Evolutionary conservation across 2,113 vertebrate species (phyloP).

Genomic region (Clupea harengus): DNA sequence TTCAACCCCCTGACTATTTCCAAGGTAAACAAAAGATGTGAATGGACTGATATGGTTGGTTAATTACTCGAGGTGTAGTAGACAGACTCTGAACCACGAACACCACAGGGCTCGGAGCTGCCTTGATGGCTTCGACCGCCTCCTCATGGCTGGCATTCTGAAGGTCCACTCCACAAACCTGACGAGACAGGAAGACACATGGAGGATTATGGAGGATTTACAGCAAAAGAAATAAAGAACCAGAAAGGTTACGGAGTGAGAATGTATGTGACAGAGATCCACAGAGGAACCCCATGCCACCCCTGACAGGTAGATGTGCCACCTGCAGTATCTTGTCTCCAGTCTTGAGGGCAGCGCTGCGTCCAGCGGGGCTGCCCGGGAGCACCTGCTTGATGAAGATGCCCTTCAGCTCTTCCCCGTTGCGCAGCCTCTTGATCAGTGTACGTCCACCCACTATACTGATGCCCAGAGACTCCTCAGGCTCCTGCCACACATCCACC

Average conservation of each 20-base stretch:
- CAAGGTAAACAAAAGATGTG: too few species aligned
- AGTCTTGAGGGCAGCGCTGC: constrained; percentile 82
- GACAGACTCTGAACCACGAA: constrained; percentile 90
- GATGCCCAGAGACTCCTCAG: constrained; percentile 86
- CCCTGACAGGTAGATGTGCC: background rate
- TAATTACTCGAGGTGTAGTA: constrained; percentile 79
- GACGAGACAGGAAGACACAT: background rate
- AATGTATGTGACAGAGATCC: too few species aligned
- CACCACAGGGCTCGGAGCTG: constrained; percentile 82
- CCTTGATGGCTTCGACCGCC: constrained; percentile 89
- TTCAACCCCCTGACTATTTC: too few species aligned
- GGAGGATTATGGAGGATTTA: background rate
- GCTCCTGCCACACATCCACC: constrained; percentile 86
- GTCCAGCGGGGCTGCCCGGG: constrained; percentile 85
- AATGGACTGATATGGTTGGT: background rate
- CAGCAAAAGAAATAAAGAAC: background rate
- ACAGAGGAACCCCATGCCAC: background rate
- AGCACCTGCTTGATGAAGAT: constrained; percentile 98
- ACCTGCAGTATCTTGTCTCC: constrained; percentile 99
- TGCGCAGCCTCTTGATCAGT: constrained; percentile 91
- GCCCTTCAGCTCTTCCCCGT: constrained; percentile 95
- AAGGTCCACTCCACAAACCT: constrained; percentile 90
- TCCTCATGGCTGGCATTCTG: constrained; percentile 85
- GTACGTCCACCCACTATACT: constrained; percentile 95
- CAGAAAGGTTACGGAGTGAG: too few species aligned